Conservation (phyloP, 2,888 invertebrate genomes). For the Lithophane semibrunnea region DNA sequence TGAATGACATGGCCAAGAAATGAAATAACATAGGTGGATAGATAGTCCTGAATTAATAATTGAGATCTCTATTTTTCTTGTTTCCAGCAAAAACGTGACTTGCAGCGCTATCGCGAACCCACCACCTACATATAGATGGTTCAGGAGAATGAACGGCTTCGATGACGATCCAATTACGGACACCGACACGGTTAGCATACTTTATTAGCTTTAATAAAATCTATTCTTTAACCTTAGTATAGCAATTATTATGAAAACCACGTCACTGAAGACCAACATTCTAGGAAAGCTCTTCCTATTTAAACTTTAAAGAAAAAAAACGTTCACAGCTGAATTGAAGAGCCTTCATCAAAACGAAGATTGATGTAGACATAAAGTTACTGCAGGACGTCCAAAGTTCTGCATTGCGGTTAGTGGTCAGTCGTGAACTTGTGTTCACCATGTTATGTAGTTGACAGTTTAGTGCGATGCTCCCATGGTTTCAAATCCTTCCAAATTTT, state of each 20-base stretch:
- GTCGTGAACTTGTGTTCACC: neutral
- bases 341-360: conserved; percentile 3
- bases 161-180: conserved; percentile 76
- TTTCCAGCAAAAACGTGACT: conserved; percentile 85
- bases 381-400: conserved; percentile 2
- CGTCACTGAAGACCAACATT: neutral
- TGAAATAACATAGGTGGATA: neutral
- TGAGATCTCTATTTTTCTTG: neutral
- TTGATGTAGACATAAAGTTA: neutral
- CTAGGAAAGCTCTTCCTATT: neutral
- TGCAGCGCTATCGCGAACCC: conserved; percentile 84
- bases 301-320: neutral
- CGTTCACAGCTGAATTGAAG: neutral
- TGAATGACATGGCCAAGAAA: neutral
- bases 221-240: neutral
- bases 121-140: conserved; percentile 81
- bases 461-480: neutral
- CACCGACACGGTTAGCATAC: conserved; percentile 77
- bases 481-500: neutral
- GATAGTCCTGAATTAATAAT: neutral
- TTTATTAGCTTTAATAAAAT: neutral
- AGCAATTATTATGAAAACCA: neutral
- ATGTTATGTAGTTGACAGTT: neutral
- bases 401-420: neutral
- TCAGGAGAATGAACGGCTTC: conserved; percentile 70